These are phyloP conservation scores for Cetonia aurata DNA, from an alignment of 2,888 invertebrate genomes.

Conservation along the genomic window DNA sequence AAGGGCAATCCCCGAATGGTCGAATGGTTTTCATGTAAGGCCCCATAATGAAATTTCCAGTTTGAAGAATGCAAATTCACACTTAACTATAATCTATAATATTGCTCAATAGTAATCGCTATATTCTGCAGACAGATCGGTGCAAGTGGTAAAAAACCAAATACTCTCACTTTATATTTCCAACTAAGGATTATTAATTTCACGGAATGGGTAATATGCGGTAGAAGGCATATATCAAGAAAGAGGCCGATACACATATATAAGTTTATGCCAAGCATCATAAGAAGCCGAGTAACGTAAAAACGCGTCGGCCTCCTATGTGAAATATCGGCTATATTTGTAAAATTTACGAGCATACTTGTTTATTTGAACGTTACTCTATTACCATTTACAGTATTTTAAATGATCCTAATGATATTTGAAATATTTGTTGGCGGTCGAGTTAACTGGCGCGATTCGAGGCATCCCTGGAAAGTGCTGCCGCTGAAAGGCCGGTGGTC, in stretches of 20 bases:
- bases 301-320: conserved; percentile 22
- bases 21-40: no score
- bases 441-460: conserved; percentile 36
- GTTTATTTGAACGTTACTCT: conserved; percentile 40
- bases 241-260: background rate
- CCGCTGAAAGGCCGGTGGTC: conserved; percentile 40
- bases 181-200: conserved; percentile 15
- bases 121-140: background rate
- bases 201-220: conserved; percentile 9
- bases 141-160: background rate
- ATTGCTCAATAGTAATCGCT: background rate
- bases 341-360: conserved; percentile 40
- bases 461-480: conserved; percentile 44
- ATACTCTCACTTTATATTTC: conserved; percentile 9
- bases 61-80: background rate
- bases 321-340: conserved; percentile 39
- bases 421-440: conserved; percentile 40
- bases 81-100: background rate
- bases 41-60: no score
- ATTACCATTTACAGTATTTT: conserved; percentile 33
- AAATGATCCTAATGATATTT: conserved; percentile 41
- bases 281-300: conserved; percentile 9
- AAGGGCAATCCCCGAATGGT: no score
- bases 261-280: conserved; percentile 4
- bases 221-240: conserved; percentile 6